phyloP scores from a whole-genome alignment of 1,140 invertebrate species.

The Protaetia brevitarsis region DNA sequence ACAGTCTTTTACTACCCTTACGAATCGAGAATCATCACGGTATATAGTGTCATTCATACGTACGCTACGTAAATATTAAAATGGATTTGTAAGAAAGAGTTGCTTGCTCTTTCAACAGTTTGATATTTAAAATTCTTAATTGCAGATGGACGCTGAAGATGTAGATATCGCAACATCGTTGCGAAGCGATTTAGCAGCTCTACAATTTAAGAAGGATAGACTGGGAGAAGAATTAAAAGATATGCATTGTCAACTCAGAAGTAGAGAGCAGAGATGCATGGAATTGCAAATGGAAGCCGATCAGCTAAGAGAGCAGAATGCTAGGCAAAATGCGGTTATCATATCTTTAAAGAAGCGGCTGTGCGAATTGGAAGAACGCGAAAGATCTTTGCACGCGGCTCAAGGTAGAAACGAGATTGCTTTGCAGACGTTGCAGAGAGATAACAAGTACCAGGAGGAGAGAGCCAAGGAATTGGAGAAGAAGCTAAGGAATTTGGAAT shows the following conservation, averaged over 20 bases:
- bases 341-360: constrained; percentile 73
- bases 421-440: constrained; percentile 68
- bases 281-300: constrained; percentile 67
- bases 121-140: not conserved
- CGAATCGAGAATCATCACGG: not conserved
- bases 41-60: not conserved
- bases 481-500: constrained; percentile 67
- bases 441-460: constrained; percentile 67
- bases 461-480: constrained; percentile 71
- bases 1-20: not conserved
- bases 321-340: constrained; percentile 74
- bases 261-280: constrained; percentile 62
- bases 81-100: constrained; percentile 20
- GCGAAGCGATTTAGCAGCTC: constrained; percentile 72
- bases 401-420: constrained; percentile 67
- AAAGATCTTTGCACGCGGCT: constrained; percentile 61
- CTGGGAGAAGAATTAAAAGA: constrained; percentile 71
- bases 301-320: constrained; percentile 72
- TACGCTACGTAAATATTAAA: not conserved
- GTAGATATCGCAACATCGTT: constrained; percentile 68
- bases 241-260: constrained; percentile 62
- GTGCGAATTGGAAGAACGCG: constrained; percentile 73
- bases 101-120: not conserved
- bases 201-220: constrained; percentile 78
- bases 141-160: constrained; percentile 55